Conservation (phyloP, 2,888 invertebrate genomes). For the Laspeyria flexula region DNA sequence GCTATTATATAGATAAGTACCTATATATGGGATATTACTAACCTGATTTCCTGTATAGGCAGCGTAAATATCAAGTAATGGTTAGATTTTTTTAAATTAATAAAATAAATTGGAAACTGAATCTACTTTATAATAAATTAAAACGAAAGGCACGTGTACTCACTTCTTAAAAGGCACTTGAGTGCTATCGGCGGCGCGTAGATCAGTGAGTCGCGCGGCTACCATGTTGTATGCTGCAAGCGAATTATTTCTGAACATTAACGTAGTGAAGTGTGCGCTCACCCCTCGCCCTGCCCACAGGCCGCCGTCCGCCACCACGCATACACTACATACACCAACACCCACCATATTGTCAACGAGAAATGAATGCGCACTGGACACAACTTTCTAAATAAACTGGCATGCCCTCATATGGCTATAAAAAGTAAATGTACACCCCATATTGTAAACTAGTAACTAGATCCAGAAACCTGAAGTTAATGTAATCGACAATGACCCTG, state of each 20-base stretch:
- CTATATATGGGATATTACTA: constrained; percentile 54
- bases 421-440: no score
- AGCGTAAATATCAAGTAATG: constrained; percentile 44
- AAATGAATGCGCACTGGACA: constrained; percentile 57
- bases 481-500: no score
- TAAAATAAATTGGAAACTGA: no score
- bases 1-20: no score
- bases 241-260: constrained; percentile 89
- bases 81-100: constrained; percentile 10
- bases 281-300: constrained; percentile 41
- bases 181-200: constrained; percentile 97
- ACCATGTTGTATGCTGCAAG: constrained; percentile 99
- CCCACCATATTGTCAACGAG: constrained; percentile 85
- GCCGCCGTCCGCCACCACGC: constrained; percentile 52
- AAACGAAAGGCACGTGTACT: constrained; percentile 76
- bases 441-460: no score
- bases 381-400: constrained; percentile 16
- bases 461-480: no score
- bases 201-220: constrained; percentile 97
- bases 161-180: constrained; percentile 99
- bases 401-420: no score
- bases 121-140: neutral
- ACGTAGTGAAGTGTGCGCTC: constrained; percentile 69
- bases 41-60: constrained; percentile 78
- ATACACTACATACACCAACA: constrained; percentile 68